Evolutionary conservation across 2,797 vertebrate species (phyloP).

Genomic region (Enoplosus armatus): DNA sequence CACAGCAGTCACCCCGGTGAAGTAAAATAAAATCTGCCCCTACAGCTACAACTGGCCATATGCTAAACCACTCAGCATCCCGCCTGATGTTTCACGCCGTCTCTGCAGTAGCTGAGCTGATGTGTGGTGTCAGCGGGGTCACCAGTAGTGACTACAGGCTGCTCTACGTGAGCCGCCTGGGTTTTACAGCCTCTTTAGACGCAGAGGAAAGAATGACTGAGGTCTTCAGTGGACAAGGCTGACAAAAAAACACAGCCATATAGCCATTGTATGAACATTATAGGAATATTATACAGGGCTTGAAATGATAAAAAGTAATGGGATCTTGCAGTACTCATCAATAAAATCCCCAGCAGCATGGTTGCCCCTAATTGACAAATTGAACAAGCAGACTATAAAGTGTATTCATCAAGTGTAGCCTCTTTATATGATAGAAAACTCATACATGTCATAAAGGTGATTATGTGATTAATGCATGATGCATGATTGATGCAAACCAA

Average conservation of each 20-base stretch:
- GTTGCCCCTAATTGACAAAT: not conserved
- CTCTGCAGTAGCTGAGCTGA: conserved; percentile 19
- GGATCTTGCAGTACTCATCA: not conserved
- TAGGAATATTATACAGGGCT: not conserved
- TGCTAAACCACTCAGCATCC: conserved; percentile 51
- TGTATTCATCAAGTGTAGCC: not conserved
- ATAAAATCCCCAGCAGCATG: not conserved
- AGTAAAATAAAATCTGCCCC: conserved; percentile 57
- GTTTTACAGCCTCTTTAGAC: conserved; percentile 19
- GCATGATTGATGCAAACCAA: no score
- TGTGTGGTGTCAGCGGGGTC: conserved; percentile 20
- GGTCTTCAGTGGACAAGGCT: not conserved
- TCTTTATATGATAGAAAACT: no score
- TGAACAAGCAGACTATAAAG: not conserved
- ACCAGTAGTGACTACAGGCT: conserved; percentile 9
- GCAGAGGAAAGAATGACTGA: not conserved
- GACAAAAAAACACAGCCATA: not conserved
- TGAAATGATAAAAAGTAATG: not conserved
- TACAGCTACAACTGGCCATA: conserved; percentile 46
- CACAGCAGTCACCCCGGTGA: conserved; percentile 28
- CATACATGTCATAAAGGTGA: no score
- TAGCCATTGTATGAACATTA: not conserved
- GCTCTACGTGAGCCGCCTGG: not conserved
- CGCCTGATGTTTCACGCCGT: conserved; percentile 24
- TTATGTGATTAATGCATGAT: no score